Conservation (phyloP, 2,888 invertebrate species). For the Drosophila limbata region DNA sequence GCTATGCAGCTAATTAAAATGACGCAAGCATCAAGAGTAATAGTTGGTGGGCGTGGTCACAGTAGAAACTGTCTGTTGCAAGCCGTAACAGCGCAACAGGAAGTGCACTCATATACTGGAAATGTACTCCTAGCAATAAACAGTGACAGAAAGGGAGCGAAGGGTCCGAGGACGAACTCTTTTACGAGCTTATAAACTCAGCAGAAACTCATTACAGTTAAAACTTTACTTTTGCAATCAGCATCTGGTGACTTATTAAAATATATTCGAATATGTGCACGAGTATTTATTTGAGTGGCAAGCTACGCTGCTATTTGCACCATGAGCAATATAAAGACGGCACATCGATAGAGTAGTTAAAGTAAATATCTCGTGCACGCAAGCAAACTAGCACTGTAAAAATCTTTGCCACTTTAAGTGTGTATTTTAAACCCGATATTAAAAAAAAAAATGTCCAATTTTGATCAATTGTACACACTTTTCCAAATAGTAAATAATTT, state of each 20-base stretch:
- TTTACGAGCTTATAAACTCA: conserved; percentile 13
- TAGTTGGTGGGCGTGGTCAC: conserved; percentile 32
- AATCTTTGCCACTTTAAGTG: no score
- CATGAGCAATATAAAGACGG: conserved; percentile 7
- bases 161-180: neutral
- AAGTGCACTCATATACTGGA: conserved; percentile 27
- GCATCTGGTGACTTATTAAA: conserved; percentile 12
- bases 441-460: no score
- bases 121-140: conserved; percentile 8
- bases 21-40: conserved; percentile 61
- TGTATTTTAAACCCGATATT: no score
- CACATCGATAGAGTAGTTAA: conserved; percentile 20
- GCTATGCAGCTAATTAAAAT: conserved; percentile 78
- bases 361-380: conserved; percentile 34
- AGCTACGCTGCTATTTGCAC: conserved; percentile 20
- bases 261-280: neutral
- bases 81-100: conserved; percentile 15
- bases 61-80: conserved; percentile 18
- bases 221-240: conserved; percentile 12
- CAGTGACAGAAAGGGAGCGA: neutral
- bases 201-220: conserved; percentile 28
- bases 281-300: neutral
- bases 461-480: no score
- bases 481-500: no score
- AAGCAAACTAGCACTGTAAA: no score